These are phyloP conservation scores for Micropoecilia bifurca DNA, from an alignment of 2,797 vertebrate species.

Conservation along the genomic window DNA sequence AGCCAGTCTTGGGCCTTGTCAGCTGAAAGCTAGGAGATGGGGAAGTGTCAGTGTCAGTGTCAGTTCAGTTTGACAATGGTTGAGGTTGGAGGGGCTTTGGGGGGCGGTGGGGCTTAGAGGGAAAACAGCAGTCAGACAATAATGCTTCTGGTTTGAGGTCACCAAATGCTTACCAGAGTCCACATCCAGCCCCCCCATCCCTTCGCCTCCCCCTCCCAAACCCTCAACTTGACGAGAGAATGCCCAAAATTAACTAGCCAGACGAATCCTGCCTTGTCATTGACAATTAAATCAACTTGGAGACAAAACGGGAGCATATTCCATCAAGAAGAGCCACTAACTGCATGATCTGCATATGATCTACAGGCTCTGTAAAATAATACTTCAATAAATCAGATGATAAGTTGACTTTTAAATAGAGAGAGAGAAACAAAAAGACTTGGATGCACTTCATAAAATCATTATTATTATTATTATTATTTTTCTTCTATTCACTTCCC, in stretches of 20 bases:
- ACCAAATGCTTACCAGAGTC: constrained; percentile 57
- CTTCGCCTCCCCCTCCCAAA: constrained; percentile 28
- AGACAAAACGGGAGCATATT: constrained; percentile 66
- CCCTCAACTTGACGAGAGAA: constrained; percentile 43
- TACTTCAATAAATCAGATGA: constrained; percentile 32
- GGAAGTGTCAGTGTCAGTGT: constrained; percentile 73
- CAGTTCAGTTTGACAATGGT: constrained; percentile 74
- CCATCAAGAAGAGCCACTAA: constrained; percentile 47
- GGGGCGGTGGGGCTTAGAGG: constrained; percentile 49
- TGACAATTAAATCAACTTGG: constrained; percentile 71
- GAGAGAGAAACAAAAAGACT: constrained; percentile 23
- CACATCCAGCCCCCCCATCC: constrained; percentile 18
- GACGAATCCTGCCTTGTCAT: constrained; percentile 72
- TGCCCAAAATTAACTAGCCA: constrained; percentile 74
- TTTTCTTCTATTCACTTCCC: constrained; percentile 43
- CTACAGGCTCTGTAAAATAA: constrained; percentile 46
- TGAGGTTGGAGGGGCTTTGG: constrained; percentile 59
- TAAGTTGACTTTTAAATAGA: constrained; percentile 30
- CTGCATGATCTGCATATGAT: constrained; percentile 57
- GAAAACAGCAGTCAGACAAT: constrained; percentile 66
- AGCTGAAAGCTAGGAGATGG: constrained; percentile 73
- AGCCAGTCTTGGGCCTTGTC: constrained; percentile 76
- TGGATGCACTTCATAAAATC: constrained; percentile 43
- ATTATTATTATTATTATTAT: constrained; percentile 33
- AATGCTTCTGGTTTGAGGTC: constrained; percentile 71